These are phyloP conservation scores for Gila orcuttii DNA, from an alignment of 2,113 vertebrate species.

Conservation along the genomic window DNA sequence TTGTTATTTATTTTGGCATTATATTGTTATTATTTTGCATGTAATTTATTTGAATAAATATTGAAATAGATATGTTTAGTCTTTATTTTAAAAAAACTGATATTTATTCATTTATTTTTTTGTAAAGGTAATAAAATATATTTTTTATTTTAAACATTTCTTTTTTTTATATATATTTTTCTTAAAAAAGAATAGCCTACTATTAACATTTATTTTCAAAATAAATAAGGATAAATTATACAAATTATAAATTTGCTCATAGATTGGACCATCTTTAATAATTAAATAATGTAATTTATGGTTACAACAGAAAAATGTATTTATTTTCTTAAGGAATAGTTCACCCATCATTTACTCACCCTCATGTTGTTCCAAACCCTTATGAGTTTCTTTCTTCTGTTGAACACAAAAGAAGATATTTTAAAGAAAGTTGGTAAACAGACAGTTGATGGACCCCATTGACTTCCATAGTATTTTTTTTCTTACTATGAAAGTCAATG, in stretches of 20 bases:
- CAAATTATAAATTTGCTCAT: neutral
- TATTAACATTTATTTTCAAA: neutral
- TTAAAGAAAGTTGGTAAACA: too few species aligned
- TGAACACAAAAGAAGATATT: too few species aligned
- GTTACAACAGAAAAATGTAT: neutral
- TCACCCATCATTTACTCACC: too few species aligned
- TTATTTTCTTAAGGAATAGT: too few species aligned
- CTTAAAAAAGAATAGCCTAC: neutral
- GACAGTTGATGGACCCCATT: accelerated
- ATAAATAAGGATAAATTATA: neutral
- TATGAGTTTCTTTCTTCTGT: too few species aligned
- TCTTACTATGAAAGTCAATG: too few species aligned
- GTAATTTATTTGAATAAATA: too few species aligned
- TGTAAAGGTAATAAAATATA: too few species aligned
- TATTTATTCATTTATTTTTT: neutral
- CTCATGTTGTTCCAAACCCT: too few species aligned
- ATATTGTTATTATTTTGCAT: too few species aligned
- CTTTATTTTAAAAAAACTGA: neutral
- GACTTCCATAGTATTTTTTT: too few species aligned
- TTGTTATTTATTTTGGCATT: too few species aligned
- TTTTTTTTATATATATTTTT: neutral
- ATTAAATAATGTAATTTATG: neutral
- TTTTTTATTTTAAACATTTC: neutral
- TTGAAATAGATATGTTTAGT: neutral
- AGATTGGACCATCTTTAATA: neutral